Conservation (phyloP, 2,113 vertebrate species). For the Puffinus mauretanicus region DNA sequence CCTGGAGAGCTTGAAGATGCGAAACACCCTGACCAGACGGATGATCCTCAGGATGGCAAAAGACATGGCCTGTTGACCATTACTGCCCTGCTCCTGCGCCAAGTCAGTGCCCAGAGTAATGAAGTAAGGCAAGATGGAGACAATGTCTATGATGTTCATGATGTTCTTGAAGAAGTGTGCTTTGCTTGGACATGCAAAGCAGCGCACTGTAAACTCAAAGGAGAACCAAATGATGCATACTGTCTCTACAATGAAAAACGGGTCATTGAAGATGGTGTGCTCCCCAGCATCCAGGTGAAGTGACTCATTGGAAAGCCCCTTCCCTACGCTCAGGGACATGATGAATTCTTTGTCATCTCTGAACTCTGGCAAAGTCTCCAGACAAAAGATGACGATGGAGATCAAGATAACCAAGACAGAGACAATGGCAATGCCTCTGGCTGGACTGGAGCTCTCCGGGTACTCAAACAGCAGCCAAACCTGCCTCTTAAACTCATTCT, state of each 20-base stretch:
- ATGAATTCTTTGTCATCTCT: constrained; percentile 90
- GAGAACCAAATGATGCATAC: constrained; percentile 99
- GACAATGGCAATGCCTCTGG: constrained; percentile 94
- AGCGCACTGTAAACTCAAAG: constrained; percentile 95
- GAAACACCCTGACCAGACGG: constrained; percentile 93
- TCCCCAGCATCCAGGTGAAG: constrained; percentile 74
- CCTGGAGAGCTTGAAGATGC: constrained; percentile 97
- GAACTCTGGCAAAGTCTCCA: constrained; percentile 96
- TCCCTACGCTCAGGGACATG: constrained; percentile 69
- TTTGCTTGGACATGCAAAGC: constrained; percentile 96
- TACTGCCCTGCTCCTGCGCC: constrained; percentile 83
- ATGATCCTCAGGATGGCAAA: constrained; percentile 98
- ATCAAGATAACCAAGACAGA: constrained; percentile 97
- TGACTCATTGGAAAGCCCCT: constrained; percentile 76
- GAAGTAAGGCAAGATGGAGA: constrained; percentile 99
- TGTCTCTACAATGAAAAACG: constrained; percentile 98
- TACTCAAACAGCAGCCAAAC: constrained; percentile 99
- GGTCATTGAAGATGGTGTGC: constrained; percentile 94
- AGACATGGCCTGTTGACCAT: constrained; percentile 95
- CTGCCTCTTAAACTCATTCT: constrained; percentile 95
- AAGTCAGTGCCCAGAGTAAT: constrained; percentile 97
- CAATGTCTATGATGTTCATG: constrained; percentile 99
- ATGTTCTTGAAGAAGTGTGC: constrained; percentile 94
- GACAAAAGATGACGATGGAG: constrained; percentile 96
- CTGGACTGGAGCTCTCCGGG: constrained; percentile 94